These are phyloP conservation scores for Yponomeuta plumbellus DNA, from an alignment of 2,888 invertebrate genomes.

Conservation along the genomic window DNA sequence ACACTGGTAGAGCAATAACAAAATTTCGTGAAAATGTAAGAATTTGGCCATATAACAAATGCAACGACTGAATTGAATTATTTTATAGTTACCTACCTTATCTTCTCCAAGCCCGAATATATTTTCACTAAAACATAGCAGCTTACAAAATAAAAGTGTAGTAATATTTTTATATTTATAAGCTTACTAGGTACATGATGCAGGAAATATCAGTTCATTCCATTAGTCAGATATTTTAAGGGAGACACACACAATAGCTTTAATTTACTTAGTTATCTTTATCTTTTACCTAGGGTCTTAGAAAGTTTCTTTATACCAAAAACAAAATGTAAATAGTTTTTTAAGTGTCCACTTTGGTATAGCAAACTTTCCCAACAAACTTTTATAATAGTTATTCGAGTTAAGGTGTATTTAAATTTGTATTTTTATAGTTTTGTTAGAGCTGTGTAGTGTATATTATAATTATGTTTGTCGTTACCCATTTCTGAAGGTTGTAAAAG, in stretches of 20 bases:
- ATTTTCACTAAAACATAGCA: background rate
- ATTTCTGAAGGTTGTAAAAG: conserved; percentile 21
- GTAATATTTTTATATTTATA: too few relatives aligned
- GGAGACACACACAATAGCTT: conserved; percentile 53
- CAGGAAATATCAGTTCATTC: conserved; percentile 7
- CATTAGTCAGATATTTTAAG: conserved; percentile 59
- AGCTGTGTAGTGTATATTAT: conserved; percentile 19
- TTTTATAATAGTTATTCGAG: conserved; percentile 54
- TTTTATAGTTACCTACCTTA: background rate
- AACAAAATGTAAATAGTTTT: conserved; percentile 59
- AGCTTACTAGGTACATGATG: background rate
- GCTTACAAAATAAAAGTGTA: background rate
- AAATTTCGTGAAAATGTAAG: background rate
- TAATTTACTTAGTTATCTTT: conserved; percentile 54
- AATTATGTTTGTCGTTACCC: conserved; percentile 58
- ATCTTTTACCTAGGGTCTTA: conserved; percentile 35
- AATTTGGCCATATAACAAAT: conserved; percentile 4
- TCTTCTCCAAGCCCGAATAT: conserved; percentile 1
- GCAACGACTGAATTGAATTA: background rate
- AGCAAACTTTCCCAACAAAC: conserved; percentile 61
- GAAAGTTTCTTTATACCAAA: conserved; percentile 71
- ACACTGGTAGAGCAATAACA: background rate
- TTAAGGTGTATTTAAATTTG: conserved; percentile 56
- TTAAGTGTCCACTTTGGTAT: conserved; percentile 62
- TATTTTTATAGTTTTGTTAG: conserved; percentile 42